Base-by-base conservation (phyloP, 2,888 invertebrate species). In the Meiosimyza platycephala region DNA sequence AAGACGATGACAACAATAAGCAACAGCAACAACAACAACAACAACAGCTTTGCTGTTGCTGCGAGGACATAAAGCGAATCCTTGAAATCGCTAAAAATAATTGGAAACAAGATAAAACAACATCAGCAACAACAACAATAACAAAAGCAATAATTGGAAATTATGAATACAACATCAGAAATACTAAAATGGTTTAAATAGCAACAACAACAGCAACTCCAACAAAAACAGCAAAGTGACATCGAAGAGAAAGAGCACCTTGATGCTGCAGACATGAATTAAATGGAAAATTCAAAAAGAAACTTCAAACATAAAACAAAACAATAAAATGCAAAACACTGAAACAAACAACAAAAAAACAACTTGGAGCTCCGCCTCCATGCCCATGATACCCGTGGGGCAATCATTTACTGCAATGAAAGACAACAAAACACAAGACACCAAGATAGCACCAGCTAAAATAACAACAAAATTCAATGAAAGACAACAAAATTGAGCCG, bases 51-150 rank as follows among this genome's bases (percentile, higher is more conserved):
- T 28, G 59, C 57, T 28, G 54, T n/a, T 16, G 77, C 78, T 75
- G 78, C 78, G 76, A 74, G 73, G 72, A 74, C 69, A 74, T 74
- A 72, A 72, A 72, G 69, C 63, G 71, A 76, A 76, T 76, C 74
- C 71, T 74, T 76, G 73, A 72, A 75, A 74, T 54, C 70, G 62
- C 63, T 54, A 12, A 70, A n/a, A 70, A 70, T 70, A 72, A 51
- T 64, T 72, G 72, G 68, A 74, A 74, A 74, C 67, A 59, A 57
- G 65, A 28, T 28, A 28, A 71, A 69, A 9, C 33, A 62, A 67
- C 62, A 40, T 15, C 57, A 71, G 33, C 52, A 68, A 76, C 22
- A 71, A 71, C 68, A 74, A n/a, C n/a, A 72, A 50, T 54, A 70
- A 48, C 54, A 6, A 72, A 40, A 72, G 65, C 57, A 69, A 67